Conservation (phyloP, 1,140 invertebrate genomes). For the Drosophila setifemur region DNA sequence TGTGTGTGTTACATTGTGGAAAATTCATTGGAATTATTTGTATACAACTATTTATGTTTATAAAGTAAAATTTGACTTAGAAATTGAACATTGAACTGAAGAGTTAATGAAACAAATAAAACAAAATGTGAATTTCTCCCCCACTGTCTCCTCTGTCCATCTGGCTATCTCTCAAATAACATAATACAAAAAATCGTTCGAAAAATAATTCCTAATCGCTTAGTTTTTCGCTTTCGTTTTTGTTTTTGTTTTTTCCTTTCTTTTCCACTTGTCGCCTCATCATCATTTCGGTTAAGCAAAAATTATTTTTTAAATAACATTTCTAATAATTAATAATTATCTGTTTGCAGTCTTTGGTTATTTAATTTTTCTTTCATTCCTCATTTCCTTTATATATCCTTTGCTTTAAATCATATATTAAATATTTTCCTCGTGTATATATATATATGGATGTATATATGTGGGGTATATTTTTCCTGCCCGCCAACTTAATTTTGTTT, state of each 20-base stretch:
- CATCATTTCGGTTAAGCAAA: constrained; percentile 68
- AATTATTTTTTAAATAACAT: constrained; percentile 82
- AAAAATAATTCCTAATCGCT: constrained; percentile 47
- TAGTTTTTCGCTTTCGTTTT: constrained; percentile 24
- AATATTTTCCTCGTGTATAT: constrained; percentile 45
- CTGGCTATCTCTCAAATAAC: constrained; percentile 38
- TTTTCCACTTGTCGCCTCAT: constrained; percentile 12
- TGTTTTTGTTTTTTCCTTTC: not conserved
- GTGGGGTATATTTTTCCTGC: constrained; percentile 14
- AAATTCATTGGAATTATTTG: constrained; percentile 64
- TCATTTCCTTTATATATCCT: constrained; percentile 34
- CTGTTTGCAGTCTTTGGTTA: constrained; percentile 83
- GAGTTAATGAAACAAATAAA: constrained; percentile 43
- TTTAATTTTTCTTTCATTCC: constrained; percentile 72
- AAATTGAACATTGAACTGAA: constrained; percentile 58
- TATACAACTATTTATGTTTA: constrained; percentile 45
- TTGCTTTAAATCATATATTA: constrained; percentile 54
- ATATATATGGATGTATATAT: constrained; percentile 40
- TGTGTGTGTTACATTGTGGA: constrained; percentile 36
- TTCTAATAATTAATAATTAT: constrained; percentile 83
- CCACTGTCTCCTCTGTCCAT: too few relatives aligned
- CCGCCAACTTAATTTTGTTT: not conserved
- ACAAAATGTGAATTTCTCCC: constrained; percentile 27
- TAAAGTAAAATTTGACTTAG: constrained; percentile 67
- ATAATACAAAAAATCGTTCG: constrained; percentile 47